Evolutionary conservation across 1,140 invertebrate genomes (phyloP), one percentile per base, ranked within the genome.

Genomic region (Brachionus asplanchnoidis): DNA sequence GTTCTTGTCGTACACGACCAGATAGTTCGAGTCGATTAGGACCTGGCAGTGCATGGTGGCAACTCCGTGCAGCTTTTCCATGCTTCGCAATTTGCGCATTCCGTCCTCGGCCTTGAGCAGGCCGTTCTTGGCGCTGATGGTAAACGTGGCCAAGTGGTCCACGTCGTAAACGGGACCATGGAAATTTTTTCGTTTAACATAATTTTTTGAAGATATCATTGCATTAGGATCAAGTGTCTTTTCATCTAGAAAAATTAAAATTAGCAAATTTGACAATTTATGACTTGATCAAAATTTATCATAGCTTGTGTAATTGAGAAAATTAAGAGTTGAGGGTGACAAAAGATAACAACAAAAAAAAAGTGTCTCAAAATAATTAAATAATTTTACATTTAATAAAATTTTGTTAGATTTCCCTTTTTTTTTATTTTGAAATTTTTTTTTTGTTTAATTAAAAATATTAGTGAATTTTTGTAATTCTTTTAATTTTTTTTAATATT

Each of bases 41-140:
- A 98, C 91, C 87, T 95, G 93, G 95, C 98, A 97, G 88, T 97
- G 97, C 91, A 99, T 97, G 44, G 96, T 98, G 97, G 97, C 99
- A 88, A 99, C 98, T 86, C 96, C 96, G 87, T 95, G 97, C 40
- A 95, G 95, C 90, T 97, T 97, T 91, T 99, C 97, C 90, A 99
- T 93, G 89, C 97, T 95, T 26, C 97, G 91, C 65, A 99, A 92
- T 50, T 96, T 92, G 23, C 96, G 91, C 93, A 99, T 96, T n/a
- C 97, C 97, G 91, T 99, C 97, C 42, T 90, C 88, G 6, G 90
- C 88, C 23, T 87, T 87, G 77, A 88, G 87, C 7, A 88, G 78
- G 11, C 89, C 90, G 86, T 89, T 88, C 86, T 88, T 88, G 42
- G 87, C 85, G 12, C 90, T 89, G 44, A 98, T 95, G 1, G 95